Evolutionary conservation across 2,113 vertebrate genomes (phyloP).

Genomic region (Dermatemys mawii): DNA sequence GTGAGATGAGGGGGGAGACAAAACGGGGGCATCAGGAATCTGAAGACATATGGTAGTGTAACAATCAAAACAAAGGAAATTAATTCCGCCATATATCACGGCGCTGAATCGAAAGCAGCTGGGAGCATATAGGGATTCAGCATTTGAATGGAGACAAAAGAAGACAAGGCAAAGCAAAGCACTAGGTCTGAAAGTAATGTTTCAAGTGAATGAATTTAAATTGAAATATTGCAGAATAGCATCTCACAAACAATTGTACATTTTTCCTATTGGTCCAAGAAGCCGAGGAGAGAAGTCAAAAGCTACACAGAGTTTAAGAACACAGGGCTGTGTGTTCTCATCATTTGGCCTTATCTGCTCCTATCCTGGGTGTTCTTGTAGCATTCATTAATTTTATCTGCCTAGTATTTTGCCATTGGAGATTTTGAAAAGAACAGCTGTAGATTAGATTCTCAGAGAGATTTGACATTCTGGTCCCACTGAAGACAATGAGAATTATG

Average conservation of each 20-base stretch:
- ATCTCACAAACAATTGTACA: background rate
- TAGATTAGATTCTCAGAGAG: background rate
- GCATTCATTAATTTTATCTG: background rate
- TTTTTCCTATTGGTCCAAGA: rapidly evolving
- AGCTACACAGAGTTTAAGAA: background rate
- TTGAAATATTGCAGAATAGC: slow-evolving; percentile 10
- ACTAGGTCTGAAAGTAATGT: slow-evolving; percentile 21
- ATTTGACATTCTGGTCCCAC: background rate
- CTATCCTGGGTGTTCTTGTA: background rate
- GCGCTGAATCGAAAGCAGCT: slow-evolving; percentile 17
- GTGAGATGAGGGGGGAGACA: slow-evolving; percentile 1
- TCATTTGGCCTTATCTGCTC: background rate
- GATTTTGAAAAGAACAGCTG: background rate
- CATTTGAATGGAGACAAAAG: slow-evolving; percentile 31
- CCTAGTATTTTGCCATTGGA: background rate
- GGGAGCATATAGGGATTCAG: background rate
- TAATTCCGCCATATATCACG: background rate
- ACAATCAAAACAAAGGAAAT: slow-evolving; percentile 25
- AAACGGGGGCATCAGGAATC: slow-evolving; percentile 25
- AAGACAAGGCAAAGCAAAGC: slow-evolving; percentile 28
- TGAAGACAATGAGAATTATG: background rate
- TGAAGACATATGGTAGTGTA: slow-evolving; percentile 43
- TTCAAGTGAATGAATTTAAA: slow-evolving; percentile 22
- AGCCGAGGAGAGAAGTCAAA: background rate
- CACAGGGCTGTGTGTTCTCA: background rate